Percentiles rank a stretch among this genome's conserved stretches.
Evolutionary conservation across 1,140 invertebrate species (phyloP).

Genomic region (Teleogryllus occipitalis): DNA sequence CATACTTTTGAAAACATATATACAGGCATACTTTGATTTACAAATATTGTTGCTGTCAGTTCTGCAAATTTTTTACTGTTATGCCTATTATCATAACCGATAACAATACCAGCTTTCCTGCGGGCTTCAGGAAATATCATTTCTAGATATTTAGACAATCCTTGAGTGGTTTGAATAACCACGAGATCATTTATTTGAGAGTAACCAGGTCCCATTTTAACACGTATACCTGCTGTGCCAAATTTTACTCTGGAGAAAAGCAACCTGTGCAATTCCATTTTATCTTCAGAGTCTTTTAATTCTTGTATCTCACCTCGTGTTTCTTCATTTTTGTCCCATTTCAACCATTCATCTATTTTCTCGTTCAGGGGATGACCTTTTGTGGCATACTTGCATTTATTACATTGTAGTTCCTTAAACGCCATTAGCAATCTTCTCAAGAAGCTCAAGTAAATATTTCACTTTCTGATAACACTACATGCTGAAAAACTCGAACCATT

Average conservation of each 20-base stretch:
- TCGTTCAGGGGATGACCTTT: not conserved
- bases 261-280: constrained; percentile 43
- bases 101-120: constrained; percentile 61
- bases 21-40: constrained; percentile 67
- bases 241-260: constrained; percentile 66
- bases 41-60: constrained; percentile 76
- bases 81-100: constrained; percentile 92
- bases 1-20: constrained; percentile 73
- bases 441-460: no score
- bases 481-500: no score
- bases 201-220: constrained; percentile 86
- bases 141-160: constrained; percentile 71
- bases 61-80: constrained; percentile 93
- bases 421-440: no score
- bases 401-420: no score
- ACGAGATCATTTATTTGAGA: constrained; percentile 95
- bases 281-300: constrained; percentile 42
- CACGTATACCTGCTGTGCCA: constrained; percentile 85
- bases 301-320: constrained; percentile 43
- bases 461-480: no score
- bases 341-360: not conserved
- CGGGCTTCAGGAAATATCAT: constrained; percentile 40
- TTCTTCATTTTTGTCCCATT: constrained; percentile 35
- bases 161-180: constrained; percentile 92
- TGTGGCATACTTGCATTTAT: no score